A percentile compares a stretch with the other conserved stretches of the same genome.
These are phyloP conservation scores for Botia almorhae DNA, from an alignment of 2,797 vertebrate genomes.

Conservation along the genomic window DNA sequence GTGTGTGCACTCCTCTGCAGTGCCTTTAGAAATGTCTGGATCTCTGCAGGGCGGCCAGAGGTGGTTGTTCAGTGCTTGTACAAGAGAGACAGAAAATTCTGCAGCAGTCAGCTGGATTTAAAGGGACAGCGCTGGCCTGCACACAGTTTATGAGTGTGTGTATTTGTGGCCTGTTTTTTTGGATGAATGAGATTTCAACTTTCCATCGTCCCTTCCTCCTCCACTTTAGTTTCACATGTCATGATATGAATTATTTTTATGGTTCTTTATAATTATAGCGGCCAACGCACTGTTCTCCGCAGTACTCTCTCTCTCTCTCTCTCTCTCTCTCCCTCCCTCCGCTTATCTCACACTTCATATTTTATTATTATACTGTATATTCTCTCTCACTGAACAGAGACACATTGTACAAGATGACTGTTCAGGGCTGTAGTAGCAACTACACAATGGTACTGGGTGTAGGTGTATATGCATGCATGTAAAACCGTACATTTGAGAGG, in stretches of 20 bases:
- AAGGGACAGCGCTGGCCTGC: conserved; percentile 20
- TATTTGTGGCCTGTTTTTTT: conserved; percentile 65
- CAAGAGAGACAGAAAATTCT: conserved; percentile 32
- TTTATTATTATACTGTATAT: background rate
- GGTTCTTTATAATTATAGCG: conserved; percentile 1
- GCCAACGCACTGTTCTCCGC: conserved; percentile 9
- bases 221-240: background rate
- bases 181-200: conserved; percentile 42
- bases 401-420: background rate
- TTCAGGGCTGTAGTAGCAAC: background rate
- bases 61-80: background rate
- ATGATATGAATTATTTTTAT: conserved; percentile 22
- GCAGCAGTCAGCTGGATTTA: conserved; percentile 49
- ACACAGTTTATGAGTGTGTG: conserved; percentile 7
- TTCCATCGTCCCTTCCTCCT: background rate
- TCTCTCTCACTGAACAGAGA: background rate
- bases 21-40: conserved; percentile 9
- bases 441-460: conserved; percentile 7
- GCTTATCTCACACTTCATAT: background rate
- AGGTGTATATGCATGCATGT: background rate
- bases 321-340: conserved; percentile 10
- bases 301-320: conserved; percentile 23
- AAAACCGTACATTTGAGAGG: background rate
- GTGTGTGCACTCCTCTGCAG: conserved; percentile 43
- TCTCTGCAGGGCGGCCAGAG: conserved; percentile 17